Percentiles rank a stretch among this genome's conserved stretches.
Conservation (phyloP, 2,113 vertebrate species). For the Paramormyrops kingsleyae region DNA sequence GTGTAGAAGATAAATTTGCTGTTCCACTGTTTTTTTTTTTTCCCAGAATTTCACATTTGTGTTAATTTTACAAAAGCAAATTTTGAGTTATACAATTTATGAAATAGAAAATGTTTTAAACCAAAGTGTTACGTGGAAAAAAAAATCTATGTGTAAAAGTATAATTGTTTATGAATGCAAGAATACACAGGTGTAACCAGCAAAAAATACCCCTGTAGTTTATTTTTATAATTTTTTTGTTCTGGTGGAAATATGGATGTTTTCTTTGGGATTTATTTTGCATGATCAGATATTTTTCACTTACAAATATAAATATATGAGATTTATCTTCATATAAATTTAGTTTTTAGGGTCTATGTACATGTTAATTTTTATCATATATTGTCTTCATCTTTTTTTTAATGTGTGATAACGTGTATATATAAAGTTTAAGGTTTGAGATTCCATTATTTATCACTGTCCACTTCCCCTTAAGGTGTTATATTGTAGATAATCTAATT, state of each 20-base stretch:
- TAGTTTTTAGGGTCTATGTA: conserved; percentile 22
- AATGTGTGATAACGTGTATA: conserved; percentile 24
- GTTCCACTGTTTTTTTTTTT: conserved; percentile 33
- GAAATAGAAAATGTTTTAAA: conserved; percentile 56
- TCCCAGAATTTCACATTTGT: conserved; percentile 28
- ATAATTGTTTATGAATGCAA: conserved; percentile 46
- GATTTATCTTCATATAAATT: conserved; percentile 33
- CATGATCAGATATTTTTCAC: conserved; percentile 46
- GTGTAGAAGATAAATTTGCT: conserved; percentile 28
- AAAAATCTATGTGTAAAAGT: conserved; percentile 49
- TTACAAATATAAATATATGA: conserved; percentile 33
- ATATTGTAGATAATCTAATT: conserved; percentile 29
- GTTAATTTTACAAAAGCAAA: conserved; percentile 22
- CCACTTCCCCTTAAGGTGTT: conserved; percentile 25
- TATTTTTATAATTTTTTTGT: conserved; percentile 54
- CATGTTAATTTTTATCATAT: conserved; percentile 22
- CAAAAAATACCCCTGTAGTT: conserved; percentile 42
- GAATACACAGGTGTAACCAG: conserved; percentile 48
- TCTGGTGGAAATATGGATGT: conserved; percentile 19
- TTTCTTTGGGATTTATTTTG: conserved; percentile 29
- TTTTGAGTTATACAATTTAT: conserved; percentile 46
- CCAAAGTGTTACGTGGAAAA: conserved; percentile 60
- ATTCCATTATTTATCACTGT: conserved; percentile 28
- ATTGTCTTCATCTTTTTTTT: conserved; percentile 20
- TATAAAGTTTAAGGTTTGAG: conserved; percentile 20